Evolutionary conservation across 2,888 invertebrate species (phyloP).

Genomic region (Phanerotoma sp.): DNA sequence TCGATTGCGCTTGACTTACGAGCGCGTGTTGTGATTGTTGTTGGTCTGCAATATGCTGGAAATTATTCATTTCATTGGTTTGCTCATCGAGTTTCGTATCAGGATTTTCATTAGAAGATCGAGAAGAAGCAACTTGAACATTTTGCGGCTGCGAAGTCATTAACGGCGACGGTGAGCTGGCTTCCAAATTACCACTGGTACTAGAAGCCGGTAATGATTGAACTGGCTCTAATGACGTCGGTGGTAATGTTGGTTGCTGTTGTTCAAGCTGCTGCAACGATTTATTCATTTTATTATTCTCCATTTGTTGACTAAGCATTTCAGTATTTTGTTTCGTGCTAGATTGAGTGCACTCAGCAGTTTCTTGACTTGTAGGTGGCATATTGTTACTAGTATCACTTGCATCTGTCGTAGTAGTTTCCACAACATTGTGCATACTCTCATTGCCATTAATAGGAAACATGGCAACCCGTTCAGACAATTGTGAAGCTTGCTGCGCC

Average conservation of each 20-base stretch:
- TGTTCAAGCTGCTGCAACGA: constrained; percentile 42
- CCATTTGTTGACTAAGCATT: constrained; percentile 36
- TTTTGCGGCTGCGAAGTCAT: constrained; percentile 36
- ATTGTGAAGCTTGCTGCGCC: constrained; percentile 34
- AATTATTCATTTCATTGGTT: constrained; percentile 41
- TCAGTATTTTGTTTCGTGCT: constrained; percentile 29
- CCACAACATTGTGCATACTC: constrained; percentile 46
- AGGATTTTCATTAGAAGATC: constrained; percentile 41
- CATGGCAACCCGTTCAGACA: constrained; percentile 38
- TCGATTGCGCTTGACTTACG: constrained; percentile 25
- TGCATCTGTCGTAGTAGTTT: constrained; percentile 46
- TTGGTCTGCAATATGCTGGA: constrained; percentile 18
- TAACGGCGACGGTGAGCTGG: constrained; percentile 38
- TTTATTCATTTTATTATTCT: constrained; percentile 42
- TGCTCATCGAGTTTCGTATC: constrained; percentile 43
- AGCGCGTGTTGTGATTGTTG: constrained; percentile 19
- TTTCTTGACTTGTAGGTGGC: constrained; percentile 33
- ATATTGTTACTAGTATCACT: constrained; percentile 44
- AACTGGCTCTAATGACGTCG: constrained; percentile 47
- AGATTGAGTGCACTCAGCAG: constrained; percentile 37
- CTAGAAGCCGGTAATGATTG: constrained; percentile 53
- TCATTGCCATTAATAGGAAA: constrained; percentile 49
- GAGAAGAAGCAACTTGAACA: constrained; percentile 36
- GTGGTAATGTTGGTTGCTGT: constrained; percentile 28
- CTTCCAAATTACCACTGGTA: constrained; percentile 51